phyloP scores from a whole-genome alignment of 2,113 vertebrate genomes.

The Micromys minutus region DNA sequence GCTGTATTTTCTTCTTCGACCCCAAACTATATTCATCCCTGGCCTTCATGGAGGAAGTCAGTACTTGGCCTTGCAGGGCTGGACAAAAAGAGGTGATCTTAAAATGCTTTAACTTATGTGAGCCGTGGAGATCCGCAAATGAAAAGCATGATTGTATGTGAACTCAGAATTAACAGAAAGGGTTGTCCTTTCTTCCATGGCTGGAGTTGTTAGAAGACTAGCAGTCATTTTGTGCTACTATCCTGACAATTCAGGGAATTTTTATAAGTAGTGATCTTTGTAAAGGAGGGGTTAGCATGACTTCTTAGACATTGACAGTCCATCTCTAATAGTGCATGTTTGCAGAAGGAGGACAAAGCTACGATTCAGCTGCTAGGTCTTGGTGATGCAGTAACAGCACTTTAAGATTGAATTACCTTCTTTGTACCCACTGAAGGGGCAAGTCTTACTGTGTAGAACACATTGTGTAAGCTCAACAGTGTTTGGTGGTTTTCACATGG shows the following conservation, averaged over 20 bases:
- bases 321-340: conserved; percentile 54
- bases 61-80: not conserved
- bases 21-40: not conserved
- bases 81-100: conserved; percentile 55
- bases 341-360: conserved; percentile 80
- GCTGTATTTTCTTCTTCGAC: not conserved
- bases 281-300: conserved; percentile 74
- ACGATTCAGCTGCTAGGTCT: conserved; percentile 75
- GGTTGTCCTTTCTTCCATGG: conserved; percentile 41
- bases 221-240: conserved; percentile 61
- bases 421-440: conserved; percentile 81
- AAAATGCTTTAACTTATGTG: conserved; percentile 57
- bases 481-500: conserved; percentile 66
- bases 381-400: conserved; percentile 76
- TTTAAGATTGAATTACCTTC: conserved; percentile 81
- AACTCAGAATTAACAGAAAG: conserved; percentile 58
- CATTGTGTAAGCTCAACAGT: conserved; percentile 69
- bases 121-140: conserved; percentile 55
- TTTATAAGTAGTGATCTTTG: conserved; percentile 38
- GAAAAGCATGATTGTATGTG: conserved; percentile 70
- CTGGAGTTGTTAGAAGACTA: conserved; percentile 55
- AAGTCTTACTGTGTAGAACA: conserved; percentile 14
- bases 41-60: not conserved
- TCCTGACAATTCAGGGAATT: conserved; percentile 71
- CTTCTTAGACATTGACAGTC: conserved; percentile 6